A percentile compares a stretch with the other conserved stretches of the same genome.
Conservation (phyloP, 1,140 invertebrate species). For the Leptonema lineaticorne region DNA sequence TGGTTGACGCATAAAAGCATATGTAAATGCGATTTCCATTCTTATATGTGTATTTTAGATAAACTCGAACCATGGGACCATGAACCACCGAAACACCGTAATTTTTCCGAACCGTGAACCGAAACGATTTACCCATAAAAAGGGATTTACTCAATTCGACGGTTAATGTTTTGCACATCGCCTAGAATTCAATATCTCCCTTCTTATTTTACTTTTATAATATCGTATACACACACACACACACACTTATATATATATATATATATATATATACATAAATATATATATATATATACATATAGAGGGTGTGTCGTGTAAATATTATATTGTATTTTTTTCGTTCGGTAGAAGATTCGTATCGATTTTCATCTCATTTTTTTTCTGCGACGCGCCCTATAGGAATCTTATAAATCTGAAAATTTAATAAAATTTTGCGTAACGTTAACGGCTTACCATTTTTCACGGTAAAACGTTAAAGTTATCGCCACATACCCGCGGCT, state of each 20-base stretch:
- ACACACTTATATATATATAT: background rate
- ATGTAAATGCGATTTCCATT: background rate
- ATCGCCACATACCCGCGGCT: conserved; percentile 4
- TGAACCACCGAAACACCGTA: conserved; percentile 10
- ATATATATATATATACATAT: background rate
- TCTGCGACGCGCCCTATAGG: background rate
- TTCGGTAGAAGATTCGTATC: background rate
- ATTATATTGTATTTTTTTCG: background rate
- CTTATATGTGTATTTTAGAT: background rate
- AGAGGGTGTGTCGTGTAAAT: no score
- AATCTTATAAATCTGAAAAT: conserved; percentile 12
- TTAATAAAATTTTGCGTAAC: conserved; percentile 1
- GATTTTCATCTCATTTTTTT: background rate
- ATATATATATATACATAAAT: background rate
- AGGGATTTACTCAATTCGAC: conserved; percentile 9
- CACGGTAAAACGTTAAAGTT: conserved; percentile 7
- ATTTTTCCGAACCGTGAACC: conserved; percentile 14
- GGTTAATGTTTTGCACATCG: conserved; percentile 18
- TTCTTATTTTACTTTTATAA: no score
- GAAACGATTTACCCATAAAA: conserved; percentile 18
- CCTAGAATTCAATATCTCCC: conserved; percentile 1
- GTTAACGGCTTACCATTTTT: background rate
- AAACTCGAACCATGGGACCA: background rate
- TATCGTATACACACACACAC: no score
- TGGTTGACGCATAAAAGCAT: no score